These are phyloP conservation scores for Ditula angustiorana DNA, from an alignment of 2,888 invertebrate species.

Conservation along the genomic window DNA sequence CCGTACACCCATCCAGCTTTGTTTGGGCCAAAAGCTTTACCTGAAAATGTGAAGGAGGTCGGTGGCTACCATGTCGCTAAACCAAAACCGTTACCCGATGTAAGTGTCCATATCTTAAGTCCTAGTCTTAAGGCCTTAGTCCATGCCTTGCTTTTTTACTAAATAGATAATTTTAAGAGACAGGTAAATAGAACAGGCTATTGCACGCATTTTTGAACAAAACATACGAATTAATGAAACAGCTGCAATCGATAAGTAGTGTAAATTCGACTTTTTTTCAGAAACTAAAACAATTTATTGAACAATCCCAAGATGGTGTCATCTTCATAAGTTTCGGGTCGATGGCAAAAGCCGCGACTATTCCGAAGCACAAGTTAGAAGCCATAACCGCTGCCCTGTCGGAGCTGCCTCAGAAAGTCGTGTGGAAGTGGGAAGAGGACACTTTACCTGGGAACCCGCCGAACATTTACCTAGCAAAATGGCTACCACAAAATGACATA, in stretches of 20 bases:
- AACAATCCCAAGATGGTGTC: slow-evolving; percentile 86
- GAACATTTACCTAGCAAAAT: slow-evolving; percentile 83
- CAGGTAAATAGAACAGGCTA: too few relatives aligned
- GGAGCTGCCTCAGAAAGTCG: slow-evolving; percentile 84
- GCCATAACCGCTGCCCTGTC: slow-evolving; percentile 73
- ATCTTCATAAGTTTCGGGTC: slow-evolving; percentile 90
- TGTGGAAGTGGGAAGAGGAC: slow-evolving; percentile 90
- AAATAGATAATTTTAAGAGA: too few relatives aligned
- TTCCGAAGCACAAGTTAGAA: slow-evolving; percentile 83
- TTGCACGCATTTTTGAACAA: too few relatives aligned
- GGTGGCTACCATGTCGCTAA: slow-evolving; percentile 85
- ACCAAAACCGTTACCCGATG: slow-evolving; percentile 73
- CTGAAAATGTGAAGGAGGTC: slow-evolving; percentile 87
- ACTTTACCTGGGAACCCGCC: slow-evolving; percentile 76
- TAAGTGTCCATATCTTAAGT: too few relatives aligned
- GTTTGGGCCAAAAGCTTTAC: slow-evolving; percentile 83
- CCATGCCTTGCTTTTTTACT: too few relatives aligned
- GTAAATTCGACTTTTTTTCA: slow-evolving; percentile 50
- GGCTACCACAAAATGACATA: slow-evolving; percentile 87
- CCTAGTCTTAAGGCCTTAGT: too few relatives aligned
- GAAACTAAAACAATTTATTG: slow-evolving; percentile 86
- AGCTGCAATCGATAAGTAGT: too few relatives aligned
- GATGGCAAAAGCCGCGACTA: slow-evolving; percentile 83
- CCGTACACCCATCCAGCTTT: slow-evolving; percentile 87
- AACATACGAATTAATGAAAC: too few relatives aligned